A percentile compares a stretch with the other conserved stretches of the same genome.
Conservation (phyloP, 1,140 invertebrate species). For the Euwallacea similis region DNA sequence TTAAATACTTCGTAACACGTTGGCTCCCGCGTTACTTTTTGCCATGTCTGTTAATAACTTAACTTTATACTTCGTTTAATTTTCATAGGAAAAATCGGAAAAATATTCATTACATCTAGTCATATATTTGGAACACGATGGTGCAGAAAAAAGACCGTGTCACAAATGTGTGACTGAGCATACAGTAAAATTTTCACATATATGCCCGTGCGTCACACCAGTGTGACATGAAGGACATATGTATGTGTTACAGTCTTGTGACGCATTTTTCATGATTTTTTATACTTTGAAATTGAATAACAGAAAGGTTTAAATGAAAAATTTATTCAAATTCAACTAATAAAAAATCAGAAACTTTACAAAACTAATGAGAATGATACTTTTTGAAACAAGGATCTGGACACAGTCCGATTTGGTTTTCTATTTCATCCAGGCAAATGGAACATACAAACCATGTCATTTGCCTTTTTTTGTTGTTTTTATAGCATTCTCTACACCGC, state of each 20-base stretch:
- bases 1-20: too few species aligned
- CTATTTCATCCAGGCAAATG: neutral
- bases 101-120: neutral
- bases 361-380: neutral
- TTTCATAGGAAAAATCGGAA: too few species aligned
- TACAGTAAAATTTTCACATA: neutral
- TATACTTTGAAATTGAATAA: neutral
- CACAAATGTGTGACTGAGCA: neutral
- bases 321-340: neutral
- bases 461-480: neutral
- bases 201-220: neutral
- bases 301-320: neutral
- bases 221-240: neutral
- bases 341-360: neutral
- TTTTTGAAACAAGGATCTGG: neutral
- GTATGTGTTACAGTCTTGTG: neutral
- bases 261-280: neutral
- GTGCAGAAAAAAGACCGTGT: neutral
- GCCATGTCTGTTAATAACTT: too few species aligned
- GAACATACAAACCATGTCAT: conserved; percentile 1
- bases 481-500: neutral
- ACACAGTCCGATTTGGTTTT: neutral
- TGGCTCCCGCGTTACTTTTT: too few species aligned
- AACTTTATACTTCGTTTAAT: too few species aligned
- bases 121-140: neutral